phyloP scores from a whole-genome alignment of 2,797 vertebrate genomes.

The Pagetopsis macropterus region DNA sequence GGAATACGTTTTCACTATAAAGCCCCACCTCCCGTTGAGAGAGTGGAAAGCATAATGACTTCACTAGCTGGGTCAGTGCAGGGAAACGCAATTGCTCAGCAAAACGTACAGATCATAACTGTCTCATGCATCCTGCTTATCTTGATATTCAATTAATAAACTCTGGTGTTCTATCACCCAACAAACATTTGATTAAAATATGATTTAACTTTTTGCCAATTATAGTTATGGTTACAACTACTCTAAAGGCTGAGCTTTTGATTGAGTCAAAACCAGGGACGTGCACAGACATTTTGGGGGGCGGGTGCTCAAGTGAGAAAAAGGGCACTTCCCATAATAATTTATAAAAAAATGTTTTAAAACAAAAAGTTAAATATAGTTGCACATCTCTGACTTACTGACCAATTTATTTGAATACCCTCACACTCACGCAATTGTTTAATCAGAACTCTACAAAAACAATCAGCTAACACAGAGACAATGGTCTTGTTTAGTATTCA shows the following conservation, averaged over 20 bases:
- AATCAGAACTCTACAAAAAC: too few species aligned
- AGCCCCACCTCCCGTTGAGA: conserved; percentile 84
- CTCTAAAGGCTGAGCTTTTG: not conserved
- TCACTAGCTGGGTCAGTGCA: conserved; percentile 61
- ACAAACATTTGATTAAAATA: not conserved
- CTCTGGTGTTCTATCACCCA: not conserved
- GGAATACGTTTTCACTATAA: conserved; percentile 72
- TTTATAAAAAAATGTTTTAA: too few species aligned
- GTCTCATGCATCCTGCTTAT: not conserved
- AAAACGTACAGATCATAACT: not conserved
- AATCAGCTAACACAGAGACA: too few species aligned
- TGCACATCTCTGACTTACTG: too few species aligned
- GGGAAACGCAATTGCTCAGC: conserved; percentile 28
- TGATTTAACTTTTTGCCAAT: not conserved
- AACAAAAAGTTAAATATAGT: too few species aligned
- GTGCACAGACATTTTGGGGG: too few species aligned
- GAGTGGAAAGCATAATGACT: conserved; percentile 77
- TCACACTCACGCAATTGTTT: too few species aligned
- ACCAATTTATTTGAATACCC: too few species aligned
- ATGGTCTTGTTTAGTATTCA: too few species aligned
- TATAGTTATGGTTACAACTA: not conserved
- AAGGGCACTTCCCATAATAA: too few species aligned
- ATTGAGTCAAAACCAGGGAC: not conserved
- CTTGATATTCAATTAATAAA: not conserved
- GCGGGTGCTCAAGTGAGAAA: too few species aligned